Percentiles rank a stretch among this genome's conserved stretches.
These are phyloP conservation scores for Drosophila stalkeri DNA, from an alignment of 2,888 invertebrate genomes.

Conservation along the genomic window DNA sequence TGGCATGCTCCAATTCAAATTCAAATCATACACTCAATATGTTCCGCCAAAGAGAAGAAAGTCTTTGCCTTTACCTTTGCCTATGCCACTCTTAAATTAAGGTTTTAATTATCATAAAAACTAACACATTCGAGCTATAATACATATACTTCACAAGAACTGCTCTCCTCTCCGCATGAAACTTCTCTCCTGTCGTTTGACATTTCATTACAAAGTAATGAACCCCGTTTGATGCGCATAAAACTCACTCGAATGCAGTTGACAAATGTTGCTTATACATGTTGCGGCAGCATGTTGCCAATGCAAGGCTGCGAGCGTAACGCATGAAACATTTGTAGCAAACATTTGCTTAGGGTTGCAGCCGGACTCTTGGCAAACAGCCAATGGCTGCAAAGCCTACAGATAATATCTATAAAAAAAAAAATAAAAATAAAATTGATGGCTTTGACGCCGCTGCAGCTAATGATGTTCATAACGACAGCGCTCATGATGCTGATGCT, in stretches of 20 bases:
- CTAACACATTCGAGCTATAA: no score
- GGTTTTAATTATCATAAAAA: not conserved
- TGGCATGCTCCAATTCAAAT: not conserved
- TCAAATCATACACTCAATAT: not conserved
- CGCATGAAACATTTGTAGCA: constrained; percentile 14
- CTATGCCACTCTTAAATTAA: no score
- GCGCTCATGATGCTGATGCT: constrained; percentile 27
- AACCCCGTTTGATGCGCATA: not conserved
- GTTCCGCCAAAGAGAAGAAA: not conserved
- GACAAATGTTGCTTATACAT: constrained; percentile 20
- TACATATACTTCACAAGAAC: not conserved
- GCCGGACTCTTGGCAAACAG: constrained; percentile 30
- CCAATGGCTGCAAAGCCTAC: constrained; percentile 54
- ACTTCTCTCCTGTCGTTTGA: not conserved
- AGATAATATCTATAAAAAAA: constrained; percentile 29
- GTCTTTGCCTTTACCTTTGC: no score
- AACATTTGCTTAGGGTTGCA: constrained; percentile 36
- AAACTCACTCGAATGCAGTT: not conserved
- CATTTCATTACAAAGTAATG: not conserved
- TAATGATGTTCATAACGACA: constrained; percentile 15
- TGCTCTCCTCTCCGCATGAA: not conserved
- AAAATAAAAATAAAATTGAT: constrained; percentile 17
- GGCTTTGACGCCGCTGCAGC: constrained; percentile 6
- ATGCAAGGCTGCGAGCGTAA: constrained; percentile 4
- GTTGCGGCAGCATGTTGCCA: constrained; percentile 58